Conservation (phyloP, 2,113 vertebrate species). For the Podilymbus podiceps region DNA sequence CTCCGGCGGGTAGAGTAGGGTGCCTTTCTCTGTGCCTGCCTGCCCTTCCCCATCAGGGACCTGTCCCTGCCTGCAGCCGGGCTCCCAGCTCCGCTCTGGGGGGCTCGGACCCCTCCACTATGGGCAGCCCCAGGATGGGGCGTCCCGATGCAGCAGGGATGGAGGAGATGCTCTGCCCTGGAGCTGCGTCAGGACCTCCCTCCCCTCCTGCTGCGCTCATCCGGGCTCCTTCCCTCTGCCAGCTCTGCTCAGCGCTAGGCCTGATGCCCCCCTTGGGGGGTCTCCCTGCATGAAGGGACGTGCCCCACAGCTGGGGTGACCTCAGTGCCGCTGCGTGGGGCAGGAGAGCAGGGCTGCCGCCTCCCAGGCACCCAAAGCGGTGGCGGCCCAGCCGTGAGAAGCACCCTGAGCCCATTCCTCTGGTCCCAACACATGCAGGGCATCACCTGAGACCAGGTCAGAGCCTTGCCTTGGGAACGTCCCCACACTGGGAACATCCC, state of each 20-base stretch:
- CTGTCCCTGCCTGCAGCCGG: not conserved
- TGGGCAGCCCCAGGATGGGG: not conserved
- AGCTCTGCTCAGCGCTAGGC: not conserved
- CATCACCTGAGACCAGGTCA: not conserved
- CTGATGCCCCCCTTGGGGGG: not conserved
- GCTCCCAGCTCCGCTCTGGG: not conserved
- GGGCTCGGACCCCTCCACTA: accelerated
- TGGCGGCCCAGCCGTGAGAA: not conserved
- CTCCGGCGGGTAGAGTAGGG: not conserved
- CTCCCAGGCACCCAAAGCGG: not conserved
- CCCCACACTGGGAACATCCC: not conserved
- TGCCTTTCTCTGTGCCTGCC: not conserved
- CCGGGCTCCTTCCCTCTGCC: not conserved
- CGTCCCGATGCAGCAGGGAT: not conserved
- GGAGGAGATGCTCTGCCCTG: not conserved
- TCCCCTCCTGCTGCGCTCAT: not conserved
- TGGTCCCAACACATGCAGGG: not conserved
- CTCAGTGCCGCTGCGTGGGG: not conserved
- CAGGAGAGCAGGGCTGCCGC: not conserved
- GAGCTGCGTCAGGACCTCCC: not conserved
- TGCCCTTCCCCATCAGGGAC: not conserved
- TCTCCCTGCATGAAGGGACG: not conserved
- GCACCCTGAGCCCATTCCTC: not conserved
- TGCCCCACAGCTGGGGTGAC: not conserved
- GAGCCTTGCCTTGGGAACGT: not conserved